Base-by-base conservation (phyloP, 2,888 invertebrate species). In the Lissonota sp. region DNA sequence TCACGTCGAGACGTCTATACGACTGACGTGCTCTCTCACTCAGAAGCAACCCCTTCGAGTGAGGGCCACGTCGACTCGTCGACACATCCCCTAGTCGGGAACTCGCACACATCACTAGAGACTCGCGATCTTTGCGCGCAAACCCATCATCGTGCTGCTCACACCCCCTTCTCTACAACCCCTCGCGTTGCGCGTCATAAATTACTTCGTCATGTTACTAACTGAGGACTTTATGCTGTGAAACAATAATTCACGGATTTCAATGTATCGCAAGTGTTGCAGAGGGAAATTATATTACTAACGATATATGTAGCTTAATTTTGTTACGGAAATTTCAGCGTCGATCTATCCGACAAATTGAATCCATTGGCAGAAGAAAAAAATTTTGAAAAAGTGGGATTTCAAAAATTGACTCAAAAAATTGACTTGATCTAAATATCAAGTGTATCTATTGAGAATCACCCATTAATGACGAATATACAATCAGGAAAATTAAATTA, bases 171-270 rank as follows among this genome's bases (percentile, higher is more conserved):
- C 60, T 51, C 60, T 46, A 42, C 53, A 44, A 57, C 57, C 42
- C 57, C 62, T 58, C 44, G 46, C 62, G 40, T 26, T 49, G 76
- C 71, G 67, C 84, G 83, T 83, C 78, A 76, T 37, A 79, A 86
- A 87, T 87, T 87, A 86, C 83, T 84, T 84, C 73, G 81, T 82
- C 84, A 80, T 53, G 82, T 49, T 76, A 46, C 62, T 64, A 7
- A 26, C 62, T 75, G 55, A 14, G 55, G 37, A 62, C 55, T 62
- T 51, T 44, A 55, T 62, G 42, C 7, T 39, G 14, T 40, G 63
- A 66, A n/a, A 67, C 55, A 71, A 71, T 60, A 44, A 80, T 57
- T 62, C 51, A 53, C n/a, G 42, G 6, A 72, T 55, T 7, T 62
- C 57, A 67, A 62, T 5, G 5, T n/a, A 12, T 12, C 12, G 37